Evolutionary conservation across 2,888 invertebrate genomes (phyloP).

Genomic region (Ceraclea dissimilis): DNA sequence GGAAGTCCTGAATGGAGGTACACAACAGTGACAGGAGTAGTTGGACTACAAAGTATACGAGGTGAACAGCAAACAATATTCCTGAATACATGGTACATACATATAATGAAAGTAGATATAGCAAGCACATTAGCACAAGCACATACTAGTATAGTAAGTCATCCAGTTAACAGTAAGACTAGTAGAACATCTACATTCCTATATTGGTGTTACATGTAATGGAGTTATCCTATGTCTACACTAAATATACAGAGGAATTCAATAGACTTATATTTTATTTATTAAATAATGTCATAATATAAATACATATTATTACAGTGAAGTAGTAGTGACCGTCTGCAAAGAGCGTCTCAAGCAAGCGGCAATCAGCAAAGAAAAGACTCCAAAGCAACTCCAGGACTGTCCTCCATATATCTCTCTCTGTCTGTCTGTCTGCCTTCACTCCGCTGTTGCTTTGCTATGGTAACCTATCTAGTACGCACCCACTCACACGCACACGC

Average conservation of each 20-base stretch:
- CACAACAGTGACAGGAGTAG: no score
- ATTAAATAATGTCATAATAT: background rate
- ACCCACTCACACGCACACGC: background rate
- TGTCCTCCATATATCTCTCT: constrained; percentile 19
- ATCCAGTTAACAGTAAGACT: constrained; percentile 37
- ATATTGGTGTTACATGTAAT: constrained; percentile 49
- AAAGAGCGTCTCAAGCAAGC: constrained; percentile 3
- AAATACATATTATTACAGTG: background rate
- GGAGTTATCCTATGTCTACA: constrained; percentile 47
- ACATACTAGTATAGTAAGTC: background rate
- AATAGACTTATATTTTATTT: constrained; percentile 6
- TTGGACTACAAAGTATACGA: no score
- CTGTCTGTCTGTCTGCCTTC: constrained; percentile 23
- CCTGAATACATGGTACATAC: no score
- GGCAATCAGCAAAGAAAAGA: constrained; percentile 22
- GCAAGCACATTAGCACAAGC: background rate
- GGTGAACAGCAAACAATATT: no score
- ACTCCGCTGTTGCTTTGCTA: constrained; percentile 13
- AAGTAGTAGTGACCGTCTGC: background rate
- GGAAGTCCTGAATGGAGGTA: no score
- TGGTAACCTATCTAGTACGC: background rate
- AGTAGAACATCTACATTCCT: constrained; percentile 38
- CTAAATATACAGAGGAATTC: constrained; percentile 48
- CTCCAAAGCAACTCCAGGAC: background rate
- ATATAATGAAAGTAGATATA: no score